phyloP scores from a whole-genome alignment of 2,113 vertebrate genomes.

The Phycodurus eques region DNA sequence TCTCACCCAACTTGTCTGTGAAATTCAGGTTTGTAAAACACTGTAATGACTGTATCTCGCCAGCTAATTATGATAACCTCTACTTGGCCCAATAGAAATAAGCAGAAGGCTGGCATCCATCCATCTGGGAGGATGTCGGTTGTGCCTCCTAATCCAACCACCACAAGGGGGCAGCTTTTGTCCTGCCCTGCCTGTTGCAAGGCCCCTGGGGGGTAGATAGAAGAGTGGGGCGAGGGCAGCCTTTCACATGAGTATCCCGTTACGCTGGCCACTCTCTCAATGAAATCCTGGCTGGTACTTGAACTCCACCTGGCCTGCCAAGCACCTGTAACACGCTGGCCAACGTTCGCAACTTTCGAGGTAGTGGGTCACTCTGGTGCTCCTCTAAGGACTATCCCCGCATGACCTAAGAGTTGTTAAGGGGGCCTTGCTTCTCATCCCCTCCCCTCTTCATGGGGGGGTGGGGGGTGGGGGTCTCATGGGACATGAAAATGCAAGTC shows the following conservation, averaged over 20 bases:
- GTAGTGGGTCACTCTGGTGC: neutral
- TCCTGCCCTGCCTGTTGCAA: conserved; percentile 30
- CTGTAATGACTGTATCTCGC: too few species aligned
- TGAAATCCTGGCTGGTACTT: conserved; percentile 63
- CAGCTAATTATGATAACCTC: too few species aligned
- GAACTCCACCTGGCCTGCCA: conserved; percentile 58
- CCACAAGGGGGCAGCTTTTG: conserved; percentile 57
- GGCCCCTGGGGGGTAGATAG: neutral
- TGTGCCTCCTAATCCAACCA: neutral
- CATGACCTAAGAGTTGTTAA: conserved; percentile 33
- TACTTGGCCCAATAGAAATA: conserved; percentile 34
- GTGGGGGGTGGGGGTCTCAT: conserved; percentile 13
- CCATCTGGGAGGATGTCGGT: too few species aligned
- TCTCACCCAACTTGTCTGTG: too few species aligned
- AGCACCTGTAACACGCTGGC: conserved; percentile 38
- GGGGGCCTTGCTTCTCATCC: neutral
- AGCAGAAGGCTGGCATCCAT: conserved; percentile 12
- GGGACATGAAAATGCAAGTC: conserved; percentile 72
- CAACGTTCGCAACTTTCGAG: neutral
- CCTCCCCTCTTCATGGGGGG: neutral
- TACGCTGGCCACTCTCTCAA: conserved; percentile 66
- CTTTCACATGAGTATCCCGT: conserved; percentile 74
- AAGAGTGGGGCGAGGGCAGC: conserved; percentile 20
- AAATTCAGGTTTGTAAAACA: too few species aligned
- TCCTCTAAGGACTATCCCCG: neutral